These are phyloP conservation scores for Larimichthys crocea DNA, from an alignment of 2,113 vertebrate species.

Conservation along the genomic window DNA sequence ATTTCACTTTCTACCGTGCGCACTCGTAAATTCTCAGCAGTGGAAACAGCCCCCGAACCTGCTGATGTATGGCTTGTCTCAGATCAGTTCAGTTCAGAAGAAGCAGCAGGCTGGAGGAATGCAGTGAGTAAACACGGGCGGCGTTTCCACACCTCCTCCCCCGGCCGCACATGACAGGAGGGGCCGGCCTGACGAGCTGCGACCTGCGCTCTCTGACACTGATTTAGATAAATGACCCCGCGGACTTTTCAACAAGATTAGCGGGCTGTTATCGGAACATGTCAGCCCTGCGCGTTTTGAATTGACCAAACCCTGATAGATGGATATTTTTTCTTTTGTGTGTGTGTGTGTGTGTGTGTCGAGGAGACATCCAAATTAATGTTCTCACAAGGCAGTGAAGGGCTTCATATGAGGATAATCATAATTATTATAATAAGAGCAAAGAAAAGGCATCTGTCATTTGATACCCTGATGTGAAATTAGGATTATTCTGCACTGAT, in stretches of 20 bases:
- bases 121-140: slow-evolving; percentile 79
- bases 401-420: not conserved
- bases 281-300: slow-evolving; percentile 42
- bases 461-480: not conserved
- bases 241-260: slow-evolving; percentile 57
- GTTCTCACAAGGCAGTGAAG: not conserved
- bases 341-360: not conserved
- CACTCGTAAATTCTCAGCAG: slow-evolving; percentile 28
- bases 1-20: slow-evolving; percentile 19
- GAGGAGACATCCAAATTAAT: not conserved
- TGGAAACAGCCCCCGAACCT: slow-evolving; percentile 48
- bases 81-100: slow-evolving; percentile 31
- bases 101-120: slow-evolving; percentile 71
- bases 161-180: slow-evolving; percentile 80
- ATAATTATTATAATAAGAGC: not conserved
- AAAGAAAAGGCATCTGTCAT: not conserved
- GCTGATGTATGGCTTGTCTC: slow-evolving; percentile 55
- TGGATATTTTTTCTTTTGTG: not conserved
- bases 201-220: slow-evolving; percentile 83
- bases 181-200: slow-evolving; percentile 80
- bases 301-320: slow-evolving; percentile 27
- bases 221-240: slow-evolving; percentile 88
- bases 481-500: not conserved
- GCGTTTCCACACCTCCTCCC: slow-evolving; percentile 69
- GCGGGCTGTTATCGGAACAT: slow-evolving; percentile 40